phyloP scores from a whole-genome alignment of 1,140 invertebrate genomes.

The Drosophila ercepeae region DNA sequence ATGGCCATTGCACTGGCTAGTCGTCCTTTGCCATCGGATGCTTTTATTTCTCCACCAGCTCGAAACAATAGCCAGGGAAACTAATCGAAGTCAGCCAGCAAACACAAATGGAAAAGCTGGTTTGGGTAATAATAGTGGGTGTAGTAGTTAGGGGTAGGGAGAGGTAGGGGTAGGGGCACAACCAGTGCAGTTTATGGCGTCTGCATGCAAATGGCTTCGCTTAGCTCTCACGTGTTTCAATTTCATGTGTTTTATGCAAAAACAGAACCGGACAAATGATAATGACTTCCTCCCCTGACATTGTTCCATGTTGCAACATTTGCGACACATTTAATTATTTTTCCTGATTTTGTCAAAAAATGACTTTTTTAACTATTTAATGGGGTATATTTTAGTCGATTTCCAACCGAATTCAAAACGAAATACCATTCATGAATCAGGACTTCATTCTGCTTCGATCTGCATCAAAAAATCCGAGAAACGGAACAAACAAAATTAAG shows the following conservation, averaged over 20 bases:
- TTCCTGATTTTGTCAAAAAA: too few species aligned
- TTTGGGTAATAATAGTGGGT: conserved; percentile 4
- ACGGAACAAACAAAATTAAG: too few species aligned
- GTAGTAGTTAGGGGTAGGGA: too few species aligned
- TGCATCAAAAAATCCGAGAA: too few species aligned
- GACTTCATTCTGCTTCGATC: too few species aligned
- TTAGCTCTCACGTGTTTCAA: conserved; percentile 49
- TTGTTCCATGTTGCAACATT: conserved; percentile 3
- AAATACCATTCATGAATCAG: too few species aligned
- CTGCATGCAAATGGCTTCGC: conserved; percentile 69
- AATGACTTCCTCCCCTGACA: conserved; percentile 36
- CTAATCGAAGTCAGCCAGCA: conserved; percentile 60
- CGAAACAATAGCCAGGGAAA: conserved; percentile 44
- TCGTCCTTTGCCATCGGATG: neutral
- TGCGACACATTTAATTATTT: conserved; percentile 1
- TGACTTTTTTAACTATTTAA: too few species aligned
- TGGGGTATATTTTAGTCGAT: too few species aligned
- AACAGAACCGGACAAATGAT: conserved; percentile 34
- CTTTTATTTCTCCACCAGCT: conserved; percentile 5
- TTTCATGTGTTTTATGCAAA: conserved; percentile 47
- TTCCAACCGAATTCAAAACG: too few species aligned
- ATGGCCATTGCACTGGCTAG: conserved; percentile 48
- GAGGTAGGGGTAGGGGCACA: conserved; percentile 2
- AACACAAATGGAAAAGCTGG: conserved; percentile 21
- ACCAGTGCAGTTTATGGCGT: conserved; percentile 64